Evolutionary conservation across 2,888 invertebrate genomes (phyloP).

Genomic region (Drosophila emarginata): DNA sequence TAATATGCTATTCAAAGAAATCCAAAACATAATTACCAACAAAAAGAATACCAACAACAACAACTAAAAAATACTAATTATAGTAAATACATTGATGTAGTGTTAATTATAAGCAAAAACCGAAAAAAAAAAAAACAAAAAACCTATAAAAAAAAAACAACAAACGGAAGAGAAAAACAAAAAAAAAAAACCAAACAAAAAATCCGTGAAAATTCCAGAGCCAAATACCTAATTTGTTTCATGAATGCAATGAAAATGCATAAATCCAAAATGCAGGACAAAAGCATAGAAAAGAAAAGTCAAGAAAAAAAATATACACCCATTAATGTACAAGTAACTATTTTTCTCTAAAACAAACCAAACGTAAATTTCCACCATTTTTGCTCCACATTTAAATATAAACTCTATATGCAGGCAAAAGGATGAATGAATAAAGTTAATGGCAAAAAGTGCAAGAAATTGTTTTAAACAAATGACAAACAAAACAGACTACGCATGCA

Average conservation of each 20-base stretch:
- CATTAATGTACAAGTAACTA: constrained; percentile 74
- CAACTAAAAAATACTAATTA: constrained; percentile 79
- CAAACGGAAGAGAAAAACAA: constrained; percentile 44
- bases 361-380: constrained; percentile 72
- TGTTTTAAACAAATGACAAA: constrained; percentile 42
- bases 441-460: constrained; percentile 39
- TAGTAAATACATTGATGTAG: constrained; percentile 78
- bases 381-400: constrained; percentile 68
- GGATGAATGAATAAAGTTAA: constrained; percentile 22
- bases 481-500: constrained; percentile 73
- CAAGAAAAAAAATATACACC: constrained; percentile 38
- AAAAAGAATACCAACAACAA: constrained; percentile 41
- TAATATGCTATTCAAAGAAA: constrained; percentile 79
- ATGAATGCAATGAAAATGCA: constrained; percentile 31
- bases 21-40: constrained; percentile 77
- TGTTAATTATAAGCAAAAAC: constrained; percentile 69
- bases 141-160: constrained; percentile 21
- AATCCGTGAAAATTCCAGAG: constrained; percentile 40
- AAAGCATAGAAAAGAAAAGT: constrained; percentile 47
- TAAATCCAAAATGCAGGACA: constrained; percentile 20
- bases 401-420: constrained; percentile 61
- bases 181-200: constrained; percentile 30
- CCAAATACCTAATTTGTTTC: constrained; percentile 47
- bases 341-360: constrained; percentile 68
- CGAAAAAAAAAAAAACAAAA: constrained; percentile 29